phyloP scores from a whole-genome alignment of 2,888 invertebrate species.

The Cynaeus angustus region DNA sequence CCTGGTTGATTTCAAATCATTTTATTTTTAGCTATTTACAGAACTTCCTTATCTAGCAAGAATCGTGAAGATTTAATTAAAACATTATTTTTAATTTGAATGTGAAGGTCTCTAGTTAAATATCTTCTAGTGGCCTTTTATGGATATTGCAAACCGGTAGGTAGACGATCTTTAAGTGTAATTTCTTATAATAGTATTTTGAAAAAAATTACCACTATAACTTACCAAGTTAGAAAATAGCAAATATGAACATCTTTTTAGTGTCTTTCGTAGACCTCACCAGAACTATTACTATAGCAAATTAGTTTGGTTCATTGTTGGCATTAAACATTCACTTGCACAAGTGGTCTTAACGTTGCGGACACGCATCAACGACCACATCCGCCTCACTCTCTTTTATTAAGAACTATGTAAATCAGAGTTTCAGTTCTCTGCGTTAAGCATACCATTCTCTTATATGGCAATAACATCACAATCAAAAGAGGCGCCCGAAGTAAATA shows the following conservation, averaged over 20 bases:
- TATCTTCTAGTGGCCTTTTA: conserved; percentile 10
- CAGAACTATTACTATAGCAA: conserved; percentile 37
- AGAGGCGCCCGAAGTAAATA: conserved; percentile 16
- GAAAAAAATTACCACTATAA: neutral
- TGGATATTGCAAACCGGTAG: conserved; percentile 7
- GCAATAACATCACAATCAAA: conserved; percentile 20
- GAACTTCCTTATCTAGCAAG: conserved; percentile 1
- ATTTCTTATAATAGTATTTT: too few relatives aligned
- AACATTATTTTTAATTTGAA: conserved; percentile 11
- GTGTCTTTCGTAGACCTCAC: conserved; percentile 19
- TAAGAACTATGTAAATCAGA: conserved; percentile 51
- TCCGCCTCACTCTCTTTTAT: conserved; percentile 60
- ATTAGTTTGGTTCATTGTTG: conserved; percentile 52
- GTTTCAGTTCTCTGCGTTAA: conserved; percentile 37
- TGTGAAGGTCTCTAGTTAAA: conserved; percentile 15
- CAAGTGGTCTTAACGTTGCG: conserved; percentile 55
- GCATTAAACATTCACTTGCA: conserved; percentile 63
- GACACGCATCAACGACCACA: conserved; percentile 66
- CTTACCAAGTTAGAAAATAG: conserved; percentile 24
- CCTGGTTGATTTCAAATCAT: too few relatives aligned
- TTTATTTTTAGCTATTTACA: neutral
- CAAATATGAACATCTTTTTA: conserved; percentile 14
- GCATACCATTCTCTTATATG: conserved; percentile 30
- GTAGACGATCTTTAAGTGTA: conserved; percentile 10
- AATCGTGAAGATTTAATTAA: conserved; percentile 7